phyloP scores from a whole-genome alignment of 1,140 invertebrate species.

The Triops longicaudatus region DNA sequence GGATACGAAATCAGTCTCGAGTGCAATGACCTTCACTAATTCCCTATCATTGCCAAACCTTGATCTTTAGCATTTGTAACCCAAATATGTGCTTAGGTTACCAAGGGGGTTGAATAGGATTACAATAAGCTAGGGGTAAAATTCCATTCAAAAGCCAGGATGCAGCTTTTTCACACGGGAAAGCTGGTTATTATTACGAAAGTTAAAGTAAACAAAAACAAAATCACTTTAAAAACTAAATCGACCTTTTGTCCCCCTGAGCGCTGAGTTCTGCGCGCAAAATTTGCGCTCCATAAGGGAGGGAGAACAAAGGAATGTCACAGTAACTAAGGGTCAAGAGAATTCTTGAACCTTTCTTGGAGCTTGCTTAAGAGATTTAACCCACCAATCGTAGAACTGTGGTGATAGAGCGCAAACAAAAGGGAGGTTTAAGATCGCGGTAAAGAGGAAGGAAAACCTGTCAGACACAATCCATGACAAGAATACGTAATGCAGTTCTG shows the following conservation, averaged over 20 bases:
- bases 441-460: background rate
- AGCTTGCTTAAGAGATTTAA: background rate
- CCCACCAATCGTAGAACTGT: background rate
- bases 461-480: background rate
- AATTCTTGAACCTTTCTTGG: background rate
- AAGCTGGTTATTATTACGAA: no score
- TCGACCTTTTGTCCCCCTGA: no score
- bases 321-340: background rate
- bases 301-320: no score
- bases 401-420: background rate
- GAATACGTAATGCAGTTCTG: background rate
- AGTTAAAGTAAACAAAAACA: no score
- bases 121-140: no score
- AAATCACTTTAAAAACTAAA: no score
- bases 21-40: background rate
- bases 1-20: no score
- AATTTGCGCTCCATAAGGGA: no score
- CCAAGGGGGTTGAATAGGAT: background rate
- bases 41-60: background rate
- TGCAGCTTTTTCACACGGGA: no score
- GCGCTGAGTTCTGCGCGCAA: no score
- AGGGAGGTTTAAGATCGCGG: background rate
- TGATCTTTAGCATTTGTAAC: background rate
- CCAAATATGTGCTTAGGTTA: background rate
- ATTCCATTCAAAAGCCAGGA: no score